These are phyloP conservation scores for Busseola fusca DNA, from an alignment of 2,888 invertebrate genomes.

Conservation along the genomic window DNA sequence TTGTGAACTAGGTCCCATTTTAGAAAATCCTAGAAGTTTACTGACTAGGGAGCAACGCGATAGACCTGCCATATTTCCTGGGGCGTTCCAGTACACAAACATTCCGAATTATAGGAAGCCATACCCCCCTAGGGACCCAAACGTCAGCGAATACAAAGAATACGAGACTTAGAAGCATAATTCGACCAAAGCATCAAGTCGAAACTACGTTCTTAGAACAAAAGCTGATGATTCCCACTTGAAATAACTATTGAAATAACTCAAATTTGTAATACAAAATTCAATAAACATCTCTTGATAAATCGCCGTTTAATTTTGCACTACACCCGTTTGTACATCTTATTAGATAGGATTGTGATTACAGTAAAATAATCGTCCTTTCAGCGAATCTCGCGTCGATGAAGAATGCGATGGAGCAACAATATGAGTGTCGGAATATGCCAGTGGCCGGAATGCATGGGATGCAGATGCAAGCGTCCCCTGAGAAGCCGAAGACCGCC, in stretches of 20 bases:
- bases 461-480: conserved; percentile 37
- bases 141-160: not conserved
- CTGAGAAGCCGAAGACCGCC: conserved; percentile 39
- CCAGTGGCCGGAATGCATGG: conserved; percentile 59
- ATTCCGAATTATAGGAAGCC: conserved; percentile 66
- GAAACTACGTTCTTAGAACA: conserved; percentile 17
- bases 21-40: conserved; percentile 62
- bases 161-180: not conserved
- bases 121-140: conserved; percentile 27
- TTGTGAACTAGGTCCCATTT: conserved; percentile 50
- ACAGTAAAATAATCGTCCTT: conserved; percentile 75
- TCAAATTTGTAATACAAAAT: conserved; percentile 27
- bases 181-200: not conserved
- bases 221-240: conserved; percentile 34
- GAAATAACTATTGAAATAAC: conserved; percentile 31
- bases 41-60: conserved; percentile 65
- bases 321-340: conserved; percentile 11
- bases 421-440: conserved; percentile 60
- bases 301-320: conserved; percentile 60
- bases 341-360: conserved; percentile 65
- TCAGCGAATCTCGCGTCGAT: conserved; percentile 74
- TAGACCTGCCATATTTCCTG: conserved; percentile 62
- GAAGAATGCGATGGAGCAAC: conserved; percentile 69
- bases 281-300: conserved; percentile 61
- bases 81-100: conserved; percentile 61